Percentiles rank a stretch among this genome's conserved stretches.
phyloP scores from a whole-genome alignment of 2,797 vertebrate genomes.

The Sebastes glaucus region DNA sequence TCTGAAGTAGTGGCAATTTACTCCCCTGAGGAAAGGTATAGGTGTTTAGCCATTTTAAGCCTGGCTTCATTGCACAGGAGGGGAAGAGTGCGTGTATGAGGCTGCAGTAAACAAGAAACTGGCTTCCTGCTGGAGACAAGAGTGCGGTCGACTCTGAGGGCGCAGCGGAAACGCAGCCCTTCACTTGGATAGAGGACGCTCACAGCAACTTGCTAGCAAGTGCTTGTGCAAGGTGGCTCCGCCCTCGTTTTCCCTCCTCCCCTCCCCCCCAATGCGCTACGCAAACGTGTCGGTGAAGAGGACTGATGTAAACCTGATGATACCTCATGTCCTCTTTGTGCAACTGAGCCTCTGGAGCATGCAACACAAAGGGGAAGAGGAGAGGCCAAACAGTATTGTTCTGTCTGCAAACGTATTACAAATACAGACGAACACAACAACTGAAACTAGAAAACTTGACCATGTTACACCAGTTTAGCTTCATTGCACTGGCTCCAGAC shows the following conservation, averaged over 20 bases:
- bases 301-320: constrained; percentile 22
- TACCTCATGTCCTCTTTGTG: constrained; percentile 5
- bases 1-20: accelerated
- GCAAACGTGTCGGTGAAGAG: neutral
- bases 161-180: constrained; percentile 59
- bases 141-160: constrained; percentile 51
- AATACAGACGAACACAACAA: neutral
- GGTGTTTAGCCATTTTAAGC: constrained; percentile 1
- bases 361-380: constrained; percentile 18
- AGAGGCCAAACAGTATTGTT: constrained; percentile 29
- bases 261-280: neutral
- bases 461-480: too few relatives aligned
- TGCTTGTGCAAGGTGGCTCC: constrained; percentile 33
- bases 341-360: neutral
- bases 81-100: neutral
- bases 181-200: constrained; percentile 68
- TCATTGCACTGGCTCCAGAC: too few relatives aligned
- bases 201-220: constrained; percentile 32
- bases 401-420: neutral
- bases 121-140: constrained; percentile 77
- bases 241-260: neutral
- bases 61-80: neutral
- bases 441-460: too few relatives aligned
- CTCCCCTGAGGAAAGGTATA: neutral
- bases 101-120: constrained; percentile 67